Conservation (phyloP, 2,888 invertebrate genomes). For the Caenorhabditis sulstoni region DNA sequence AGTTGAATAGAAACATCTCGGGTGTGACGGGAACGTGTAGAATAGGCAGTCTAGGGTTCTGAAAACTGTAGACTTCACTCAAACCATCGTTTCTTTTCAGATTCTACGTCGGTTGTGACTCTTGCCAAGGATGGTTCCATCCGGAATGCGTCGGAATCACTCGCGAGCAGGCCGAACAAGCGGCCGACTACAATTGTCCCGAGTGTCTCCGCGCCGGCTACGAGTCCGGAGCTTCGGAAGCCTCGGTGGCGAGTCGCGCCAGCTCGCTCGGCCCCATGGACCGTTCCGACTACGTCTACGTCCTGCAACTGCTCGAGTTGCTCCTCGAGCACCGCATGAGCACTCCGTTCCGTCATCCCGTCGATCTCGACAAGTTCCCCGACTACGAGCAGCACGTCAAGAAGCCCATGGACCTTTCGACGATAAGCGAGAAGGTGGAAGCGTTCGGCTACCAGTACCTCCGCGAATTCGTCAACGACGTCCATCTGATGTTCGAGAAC, state of each 20-base stretch:
- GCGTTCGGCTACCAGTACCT: constrained; percentile 80
- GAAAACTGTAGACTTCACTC: no score
- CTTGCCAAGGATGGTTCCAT: constrained; percentile 99
- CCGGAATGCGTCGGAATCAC: constrained; percentile 91
- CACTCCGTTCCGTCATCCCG: constrained; percentile 98
- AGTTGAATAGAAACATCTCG: no score
- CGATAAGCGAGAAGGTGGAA: constrained; percentile 84
- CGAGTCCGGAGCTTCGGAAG: constrained; percentile 48
- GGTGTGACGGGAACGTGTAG: no score
- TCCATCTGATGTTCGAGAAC: constrained; percentile 99
- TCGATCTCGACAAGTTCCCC: constrained; percentile 95
- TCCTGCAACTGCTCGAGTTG: constrained; percentile 63
- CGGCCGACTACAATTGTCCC: constrained; percentile 96
- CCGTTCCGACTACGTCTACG: constrained; percentile 60
- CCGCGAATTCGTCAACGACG: constrained; percentile 93
- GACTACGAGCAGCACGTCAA: constrained; percentile 89
- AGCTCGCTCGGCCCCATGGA: constrained; percentile 7
- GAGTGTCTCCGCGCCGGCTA: constrained; percentile 84
- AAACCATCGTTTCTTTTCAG: constrained; percentile 83
- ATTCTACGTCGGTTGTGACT: constrained; percentile 99
- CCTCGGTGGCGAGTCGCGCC: constrained; percentile 22
- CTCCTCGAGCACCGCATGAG: constrained; percentile 84
- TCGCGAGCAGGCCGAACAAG: constrained; percentile 86
- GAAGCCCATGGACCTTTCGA: constrained; percentile 88
- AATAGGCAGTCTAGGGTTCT: no score